Base-by-base conservation (phyloP, 1,140 invertebrate species). In the Drosophila pseudoobscura region DNA sequence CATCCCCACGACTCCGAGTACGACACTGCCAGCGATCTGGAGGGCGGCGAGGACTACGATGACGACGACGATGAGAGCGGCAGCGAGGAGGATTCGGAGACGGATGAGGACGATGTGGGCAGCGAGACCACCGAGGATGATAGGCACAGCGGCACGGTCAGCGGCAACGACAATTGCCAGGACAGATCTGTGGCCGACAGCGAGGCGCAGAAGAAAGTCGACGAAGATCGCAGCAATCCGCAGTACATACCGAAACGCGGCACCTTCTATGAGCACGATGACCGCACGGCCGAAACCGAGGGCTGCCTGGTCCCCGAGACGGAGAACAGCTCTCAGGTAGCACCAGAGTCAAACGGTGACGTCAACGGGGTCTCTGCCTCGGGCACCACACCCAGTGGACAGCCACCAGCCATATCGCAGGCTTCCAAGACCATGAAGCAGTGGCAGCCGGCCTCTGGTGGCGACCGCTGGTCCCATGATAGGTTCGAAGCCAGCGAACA, bases 221-320 rank as follows among this genome's bases (percentile, higher is more conserved):
- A 99, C 92, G 97, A 99, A 91, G 98, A 99, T 91, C 94, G 96
- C 69, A 96, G 97, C 82, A 99, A 99, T 93, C 98, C 98, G 5
- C 98, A 99, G 77, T 99, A 98, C 91, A 98, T 99, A 85, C 98
- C 98, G 0, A 98, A 98, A 92, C 94, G 96, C 70, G 98, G 98
- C 15, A 97, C 97, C 3, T 99, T 99, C 92, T 99, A 99, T 88
- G 98, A 99, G 82, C 98, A 99, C 90, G 98, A 99, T 92, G 97
- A 98, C 89, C 92, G 97, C 75, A 96, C 95, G n/a, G 94, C 94
- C 17, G 95, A 96, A 20, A 68, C 94, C 11, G 95, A 83, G 15
- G 95, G 72, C 6, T 73, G 70, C 1, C 62, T 51, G 0, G 71
- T 64, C 6, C 55, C 49, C 2, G 75, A 78, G 17, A 51, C 59